Conservation (phyloP, 2,797 vertebrate genomes). For the Threskiornis aethiopicus region DNA sequence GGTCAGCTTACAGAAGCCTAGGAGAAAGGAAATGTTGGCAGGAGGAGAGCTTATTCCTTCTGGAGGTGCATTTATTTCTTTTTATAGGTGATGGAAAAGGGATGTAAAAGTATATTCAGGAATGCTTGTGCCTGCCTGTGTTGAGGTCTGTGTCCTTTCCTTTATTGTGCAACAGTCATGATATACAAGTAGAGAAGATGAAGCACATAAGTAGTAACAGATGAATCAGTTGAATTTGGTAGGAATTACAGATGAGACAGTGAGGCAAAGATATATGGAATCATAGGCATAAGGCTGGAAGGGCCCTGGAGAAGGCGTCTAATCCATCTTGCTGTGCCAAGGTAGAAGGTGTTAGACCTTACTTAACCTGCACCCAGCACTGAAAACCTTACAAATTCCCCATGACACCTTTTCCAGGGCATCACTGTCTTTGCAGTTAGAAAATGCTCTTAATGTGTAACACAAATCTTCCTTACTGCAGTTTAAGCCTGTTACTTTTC, state of each 20-base stretch:
- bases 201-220: background rate
- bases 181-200: background rate
- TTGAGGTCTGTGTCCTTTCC: background rate
- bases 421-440: background rate
- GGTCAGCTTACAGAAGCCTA: background rate
- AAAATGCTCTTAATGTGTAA: constrained; percentile 16
- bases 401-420: background rate
- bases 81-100: background rate
- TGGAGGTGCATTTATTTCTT: background rate
- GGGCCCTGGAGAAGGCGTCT: background rate
- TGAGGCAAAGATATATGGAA: background rate
- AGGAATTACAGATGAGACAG: background rate
- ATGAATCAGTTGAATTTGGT: background rate
- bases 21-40: background rate
- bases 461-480: constrained; percentile 1
- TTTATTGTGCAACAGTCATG: background rate
- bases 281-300: background rate
- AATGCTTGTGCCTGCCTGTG: background rate
- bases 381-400: background rate
- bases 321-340: background rate
- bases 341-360: background rate
- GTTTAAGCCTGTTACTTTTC: constrained; percentile 36
- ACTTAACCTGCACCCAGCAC: background rate
- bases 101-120: background rate
- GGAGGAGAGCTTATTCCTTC: background rate